These are phyloP conservation scores for Pseudorasbora parva DNA, from an alignment of 2,113 vertebrate species.

Conservation along the genomic window DNA sequence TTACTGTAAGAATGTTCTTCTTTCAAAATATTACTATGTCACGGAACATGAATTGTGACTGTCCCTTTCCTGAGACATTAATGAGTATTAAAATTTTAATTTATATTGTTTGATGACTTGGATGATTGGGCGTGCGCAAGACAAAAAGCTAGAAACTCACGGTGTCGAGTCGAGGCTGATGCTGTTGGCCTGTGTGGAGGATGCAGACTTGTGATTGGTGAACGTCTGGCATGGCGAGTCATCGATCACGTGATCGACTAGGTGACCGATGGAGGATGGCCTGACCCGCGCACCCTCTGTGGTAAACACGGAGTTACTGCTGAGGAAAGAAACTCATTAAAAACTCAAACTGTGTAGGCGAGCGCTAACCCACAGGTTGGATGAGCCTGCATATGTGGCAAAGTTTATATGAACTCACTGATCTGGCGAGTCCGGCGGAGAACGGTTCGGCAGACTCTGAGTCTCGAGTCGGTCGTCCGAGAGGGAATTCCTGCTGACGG, in stretches of 20 bases:
- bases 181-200: slow-evolving; percentile 97
- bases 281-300: slow-evolving; percentile 89
- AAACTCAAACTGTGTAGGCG: not conserved
- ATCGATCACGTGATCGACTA: slow-evolving; percentile 92
- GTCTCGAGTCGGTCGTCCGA: slow-evolving; percentile 96
- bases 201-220: slow-evolving; percentile 93
- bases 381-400: not conserved
- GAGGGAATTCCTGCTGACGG: slow-evolving; percentile 92
- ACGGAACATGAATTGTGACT: not conserved
- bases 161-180: slow-evolving; percentile 94
- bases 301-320: slow-evolving; percentile 87
- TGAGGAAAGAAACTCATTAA: slow-evolving; percentile 52
- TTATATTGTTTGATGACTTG: not conserved
- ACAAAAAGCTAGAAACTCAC: slow-evolving; percentile 77
- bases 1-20: not conserved
- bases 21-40: not conserved
- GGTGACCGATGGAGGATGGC: slow-evolving; percentile 93
- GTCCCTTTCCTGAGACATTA: not conserved
- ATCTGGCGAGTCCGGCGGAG: slow-evolving; percentile 93
- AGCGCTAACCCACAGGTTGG: not conserved
- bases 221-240: slow-evolving; percentile 88
- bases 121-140: too few relatives aligned
- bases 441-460: slow-evolving; percentile 94
- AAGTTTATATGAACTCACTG: slow-evolving; percentile 81
- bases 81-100: not conserved